Evolutionary conservation across 2,888 invertebrate species (phyloP).

Genomic region (Sepiola atlantica): DNA sequence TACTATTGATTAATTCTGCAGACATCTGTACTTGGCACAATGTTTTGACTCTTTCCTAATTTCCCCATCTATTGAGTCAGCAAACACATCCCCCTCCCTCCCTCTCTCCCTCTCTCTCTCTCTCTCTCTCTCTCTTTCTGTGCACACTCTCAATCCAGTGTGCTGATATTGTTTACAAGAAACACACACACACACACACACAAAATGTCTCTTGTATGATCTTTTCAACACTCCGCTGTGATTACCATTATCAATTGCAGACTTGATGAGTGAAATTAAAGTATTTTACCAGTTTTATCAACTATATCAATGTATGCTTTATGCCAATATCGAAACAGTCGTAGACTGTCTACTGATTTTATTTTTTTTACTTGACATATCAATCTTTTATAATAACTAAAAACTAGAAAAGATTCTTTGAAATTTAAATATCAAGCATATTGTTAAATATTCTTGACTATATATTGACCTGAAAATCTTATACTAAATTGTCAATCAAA

Average conservation of each 20-base stretch:
- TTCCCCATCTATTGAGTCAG: neutral
- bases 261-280: neutral
- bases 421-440: neutral
- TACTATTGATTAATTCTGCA: conserved; percentile 5
- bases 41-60: conserved; percentile 32
- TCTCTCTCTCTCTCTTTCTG: neutral
- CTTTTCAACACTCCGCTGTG: neutral
- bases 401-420: neutral
- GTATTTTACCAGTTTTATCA: neutral
- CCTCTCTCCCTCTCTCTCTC: no score
- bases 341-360: neutral
- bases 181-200: neutral
- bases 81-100: neutral
- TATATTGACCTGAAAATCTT: neutral
- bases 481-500: neutral
- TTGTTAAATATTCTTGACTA: neutral
- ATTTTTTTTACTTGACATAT: neutral
- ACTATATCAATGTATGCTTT: neutral
- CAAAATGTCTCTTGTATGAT: neutral
- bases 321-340: neutral
- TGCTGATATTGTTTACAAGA: neutral
- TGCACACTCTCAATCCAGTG: no score
- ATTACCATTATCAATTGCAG: neutral
- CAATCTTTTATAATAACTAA: neutral
- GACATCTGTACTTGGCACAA: conserved; percentile 13